Evolutionary conservation across 2,113 vertebrate species (phyloP), one percentile per base, ranked within the genome.

Genomic region (Drymodes brunneopygia): DNA sequence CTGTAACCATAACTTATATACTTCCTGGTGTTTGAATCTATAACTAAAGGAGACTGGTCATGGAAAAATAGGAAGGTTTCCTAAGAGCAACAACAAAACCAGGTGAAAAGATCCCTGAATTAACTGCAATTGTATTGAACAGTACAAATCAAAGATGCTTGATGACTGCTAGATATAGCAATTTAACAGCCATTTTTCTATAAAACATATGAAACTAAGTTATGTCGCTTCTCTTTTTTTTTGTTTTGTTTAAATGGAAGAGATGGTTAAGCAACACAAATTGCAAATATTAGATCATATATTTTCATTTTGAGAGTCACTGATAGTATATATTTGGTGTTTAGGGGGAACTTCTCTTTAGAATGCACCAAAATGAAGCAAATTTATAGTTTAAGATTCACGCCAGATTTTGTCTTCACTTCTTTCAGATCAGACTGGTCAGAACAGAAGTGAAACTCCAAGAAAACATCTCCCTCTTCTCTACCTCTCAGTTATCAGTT

Each of bases 1-100:
- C 12, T 48, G 14, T 16, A 69, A 81, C 14, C 0, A 0, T 40
- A 84, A 78, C 15, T 66, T 47, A 38, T 0, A 62, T 27, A 42
- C n/a, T 66, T 83, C 17, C 21, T 56, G 42, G 19, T 42, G 20
- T 65, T 35, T 36, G 5, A 51, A 84, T 16, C 40, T 73, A 19
- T 31, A 50, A 35, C 42, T 66, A 24, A 66, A 74, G 7, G 12
- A 15, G 10, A 66, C 7, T 57, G 10, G 22, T 4, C 19, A 8
- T 4, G 66, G 15, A 77, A 80, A 74, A 64, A 80, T 5, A 54
- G 0, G 2, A 80, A 58, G 1, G 1, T 19, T 64, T 79, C 27
- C 25, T 28, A 91, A 40, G 17, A 53, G 22, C 12, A 72, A 56
- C 19, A 88, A 42, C 33, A 78, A 81, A 79, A 15, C 6, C 15